Evolutionary conservation across 2,797 vertebrate genomes (phyloP), one percentile per base, ranked within the genome.

Genomic region (Mormyrops boulengeri): DNA sequence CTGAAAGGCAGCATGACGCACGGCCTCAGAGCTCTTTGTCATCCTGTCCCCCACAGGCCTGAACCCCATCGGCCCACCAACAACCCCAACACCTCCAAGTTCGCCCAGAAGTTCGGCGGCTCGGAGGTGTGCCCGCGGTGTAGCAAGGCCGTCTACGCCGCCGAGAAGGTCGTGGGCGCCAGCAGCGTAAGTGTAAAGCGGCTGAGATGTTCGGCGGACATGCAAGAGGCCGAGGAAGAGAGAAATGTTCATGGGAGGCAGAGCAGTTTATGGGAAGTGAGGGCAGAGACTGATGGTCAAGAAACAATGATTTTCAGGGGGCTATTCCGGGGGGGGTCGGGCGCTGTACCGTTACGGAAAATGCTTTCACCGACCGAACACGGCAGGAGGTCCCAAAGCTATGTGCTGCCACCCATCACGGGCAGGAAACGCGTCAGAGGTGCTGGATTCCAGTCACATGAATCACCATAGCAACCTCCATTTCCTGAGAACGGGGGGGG

Each of bases 141-240:
- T 11, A 94, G 96, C 41, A 97, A 98, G 89, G 92, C 97, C 0
- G 98, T 99, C 85, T 99, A 98, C 0, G 98, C 97, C 0, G 97
- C 98, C 0, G 98, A 99, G 95, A 98, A 98, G 94, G 96, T 98
- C 92, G 97, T 99, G 0, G 98, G 97, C 89, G 98, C 96, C 4
- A 98, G 98, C 11, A 98, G 96, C 94, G 98, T 99, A 94, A 96
- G 96, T 34, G 96, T 17, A 38, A 26, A 30, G 6, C 2, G 14
- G 14, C 73, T 2, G 14, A 0, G 38, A n/a, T n/a, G 38, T 8
- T 3, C 2, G 73, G 38, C 11, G 0, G 34, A n/a, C 17, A 14
- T 5, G 4, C 17, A 3, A 41, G 73, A 38, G 34, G 38, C 34
- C 0, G 14, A 17, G 34, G 73, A 19, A 2, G 19, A 44, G 38